Conservation (phyloP, 2,797 vertebrate genomes). For the Scolopax rusticola region DNA sequence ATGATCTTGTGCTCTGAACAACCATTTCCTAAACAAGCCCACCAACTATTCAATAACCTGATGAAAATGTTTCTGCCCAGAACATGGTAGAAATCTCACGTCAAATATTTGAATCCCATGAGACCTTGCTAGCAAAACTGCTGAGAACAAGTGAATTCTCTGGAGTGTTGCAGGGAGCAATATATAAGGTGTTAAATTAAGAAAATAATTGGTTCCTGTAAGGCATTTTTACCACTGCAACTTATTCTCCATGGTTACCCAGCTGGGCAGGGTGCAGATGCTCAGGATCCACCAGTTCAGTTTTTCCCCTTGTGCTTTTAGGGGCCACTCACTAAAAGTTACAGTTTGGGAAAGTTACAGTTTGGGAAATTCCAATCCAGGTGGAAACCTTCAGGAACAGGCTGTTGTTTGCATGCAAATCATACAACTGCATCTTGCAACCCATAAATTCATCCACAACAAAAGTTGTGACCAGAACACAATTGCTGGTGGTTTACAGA, state of each 20-base stretch:
- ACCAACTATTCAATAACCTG: fast-evolving
- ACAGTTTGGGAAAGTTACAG: neutral
- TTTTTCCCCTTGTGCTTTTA: neutral
- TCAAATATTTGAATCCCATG: neutral
- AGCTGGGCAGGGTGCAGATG: neutral
- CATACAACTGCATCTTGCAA: neutral
- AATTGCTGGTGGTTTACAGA: neutral
- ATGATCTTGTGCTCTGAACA: neutral
- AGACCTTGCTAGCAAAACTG: neutral
- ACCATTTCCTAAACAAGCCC: neutral
- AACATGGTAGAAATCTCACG: neutral
- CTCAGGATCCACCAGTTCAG: neutral
- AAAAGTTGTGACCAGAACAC: neutral
- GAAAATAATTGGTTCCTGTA: neutral
- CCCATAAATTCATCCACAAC: neutral
- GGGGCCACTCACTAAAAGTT: neutral
- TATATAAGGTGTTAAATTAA: neutral
- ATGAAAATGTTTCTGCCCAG: neutral
- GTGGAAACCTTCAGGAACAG: neutral
- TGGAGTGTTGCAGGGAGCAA: neutral
- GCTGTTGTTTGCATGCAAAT: neutral
- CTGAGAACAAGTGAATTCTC: neutral
- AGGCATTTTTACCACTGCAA: neutral
- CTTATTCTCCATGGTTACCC: neutral
- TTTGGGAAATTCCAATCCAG: neutral